phyloP scores from a whole-genome alignment of 2,113 vertebrate genomes.

The Phrynosoma blainvillii region DNA sequence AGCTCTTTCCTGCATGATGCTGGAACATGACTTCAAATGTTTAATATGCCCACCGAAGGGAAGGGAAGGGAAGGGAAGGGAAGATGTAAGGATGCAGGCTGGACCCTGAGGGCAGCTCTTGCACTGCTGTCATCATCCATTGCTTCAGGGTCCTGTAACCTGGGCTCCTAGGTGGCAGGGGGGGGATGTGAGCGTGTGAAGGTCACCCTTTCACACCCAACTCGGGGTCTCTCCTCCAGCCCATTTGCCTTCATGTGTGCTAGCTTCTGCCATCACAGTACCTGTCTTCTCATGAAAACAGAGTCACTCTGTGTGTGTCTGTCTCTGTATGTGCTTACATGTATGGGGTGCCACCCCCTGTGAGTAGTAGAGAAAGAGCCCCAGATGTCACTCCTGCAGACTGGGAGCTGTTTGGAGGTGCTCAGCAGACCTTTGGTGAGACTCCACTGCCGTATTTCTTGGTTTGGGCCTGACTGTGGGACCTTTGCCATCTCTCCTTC shows the following conservation, averaged over 20 bases:
- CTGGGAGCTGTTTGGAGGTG: background rate
- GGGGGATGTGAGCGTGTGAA: too few relatives aligned
- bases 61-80: background rate
- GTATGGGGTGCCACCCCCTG: too few relatives aligned
- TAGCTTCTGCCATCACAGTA: too few relatives aligned
- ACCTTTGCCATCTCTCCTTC: background rate
- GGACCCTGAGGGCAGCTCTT: background rate
- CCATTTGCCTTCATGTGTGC: too few relatives aligned
- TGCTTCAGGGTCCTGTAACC: background rate
- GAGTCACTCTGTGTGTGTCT: too few relatives aligned
- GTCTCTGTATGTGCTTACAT: too few relatives aligned
- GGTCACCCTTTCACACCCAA: too few relatives aligned
- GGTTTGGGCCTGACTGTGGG: too few relatives aligned
- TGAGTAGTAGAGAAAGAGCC: too few relatives aligned
- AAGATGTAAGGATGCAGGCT: background rate
- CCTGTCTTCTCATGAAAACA: too few relatives aligned
- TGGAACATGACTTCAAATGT: background rate
- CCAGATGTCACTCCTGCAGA: too few relatives aligned
- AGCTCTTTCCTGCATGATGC: background rate
- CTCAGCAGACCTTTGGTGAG: background rate
- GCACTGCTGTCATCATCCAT: background rate
- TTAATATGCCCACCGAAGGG: background rate
- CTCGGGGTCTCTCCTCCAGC: background rate
- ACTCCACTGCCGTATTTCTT: too few relatives aligned
- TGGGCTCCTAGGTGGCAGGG: background rate